Conservation (phyloP, 2,113 vertebrate species). For the Microcebus tavaratra region DNA sequence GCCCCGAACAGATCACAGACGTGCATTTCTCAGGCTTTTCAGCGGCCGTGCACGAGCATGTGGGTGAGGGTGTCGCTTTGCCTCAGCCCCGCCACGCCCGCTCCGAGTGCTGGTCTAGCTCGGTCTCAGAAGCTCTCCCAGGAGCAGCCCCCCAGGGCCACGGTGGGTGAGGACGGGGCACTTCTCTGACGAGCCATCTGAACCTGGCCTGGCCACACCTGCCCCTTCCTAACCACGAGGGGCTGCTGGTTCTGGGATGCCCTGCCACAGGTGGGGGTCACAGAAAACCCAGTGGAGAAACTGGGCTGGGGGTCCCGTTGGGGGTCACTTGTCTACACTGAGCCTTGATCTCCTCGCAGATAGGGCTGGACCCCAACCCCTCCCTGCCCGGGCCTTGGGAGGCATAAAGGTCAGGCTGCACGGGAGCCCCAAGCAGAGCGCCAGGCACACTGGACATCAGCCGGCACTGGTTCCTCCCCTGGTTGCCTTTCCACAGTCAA, state of each 20-base stretch:
- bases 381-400: background rate
- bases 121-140: background rate
- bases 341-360: background rate
- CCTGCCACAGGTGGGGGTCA: background rate
- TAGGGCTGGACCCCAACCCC: background rate
- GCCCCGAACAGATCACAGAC: rapidly evolving
- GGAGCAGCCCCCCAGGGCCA: background rate
- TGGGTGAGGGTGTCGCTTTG: background rate
- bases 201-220: background rate
- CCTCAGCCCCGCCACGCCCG: rapidly evolving
- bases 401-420: rapidly evolving
- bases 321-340: background rate
- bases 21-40: background rate
- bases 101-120: background rate
- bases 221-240: rapidly evolving
- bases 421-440: rapidly evolving
- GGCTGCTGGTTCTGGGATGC: background rate
- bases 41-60: rapidly evolving
- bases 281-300: background rate
- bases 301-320: rapidly evolving
- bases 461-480: background rate
- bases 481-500: background rate
- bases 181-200: rapidly evolving
- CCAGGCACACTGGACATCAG: rapidly evolving
- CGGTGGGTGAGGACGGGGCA: too few relatives aligned